Conservation (phyloP, 30 jellyfish, hydroid and myxozoan species). For the Aurelia sp. region DNA sequence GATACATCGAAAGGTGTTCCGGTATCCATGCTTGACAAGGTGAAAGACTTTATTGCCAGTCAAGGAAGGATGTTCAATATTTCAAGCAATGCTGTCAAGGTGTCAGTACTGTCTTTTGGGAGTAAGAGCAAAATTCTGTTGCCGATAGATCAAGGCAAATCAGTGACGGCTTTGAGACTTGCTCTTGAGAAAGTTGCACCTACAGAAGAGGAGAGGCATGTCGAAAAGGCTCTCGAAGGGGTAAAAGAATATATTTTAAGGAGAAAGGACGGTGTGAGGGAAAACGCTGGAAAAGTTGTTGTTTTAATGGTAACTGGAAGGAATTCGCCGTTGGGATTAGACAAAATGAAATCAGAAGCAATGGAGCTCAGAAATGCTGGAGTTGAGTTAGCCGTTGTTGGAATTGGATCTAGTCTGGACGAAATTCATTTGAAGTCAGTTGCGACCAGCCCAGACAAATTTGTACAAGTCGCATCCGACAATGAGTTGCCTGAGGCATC, state of each 20-base stretch:
- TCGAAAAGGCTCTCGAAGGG: slow-evolving; percentile 1
- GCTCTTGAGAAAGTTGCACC: slow-evolving; percentile 11
- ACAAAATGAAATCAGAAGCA: not conserved
- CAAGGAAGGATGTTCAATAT: slow-evolving; percentile 32
- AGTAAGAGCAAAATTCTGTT: not conserved
- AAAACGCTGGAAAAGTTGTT: slow-evolving; percentile 58
- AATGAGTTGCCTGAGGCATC: slow-evolving; percentile 19
- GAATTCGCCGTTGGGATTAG: not conserved
- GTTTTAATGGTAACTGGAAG: slow-evolving; percentile 52
- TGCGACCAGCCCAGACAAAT: slow-evolving; percentile 14
- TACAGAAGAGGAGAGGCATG: slow-evolving; percentile 13
- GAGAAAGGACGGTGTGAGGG: not conserved
- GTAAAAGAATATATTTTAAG: not conserved
- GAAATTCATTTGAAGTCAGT: slow-evolving; percentile 8
- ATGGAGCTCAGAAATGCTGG: slow-evolving; percentile 5
- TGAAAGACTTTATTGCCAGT: slow-evolving; percentile 22
- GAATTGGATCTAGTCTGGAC: slow-evolving; percentile 26
- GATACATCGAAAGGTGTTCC: slow-evolving; percentile 53
- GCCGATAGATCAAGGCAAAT: slow-evolving; percentile 16
- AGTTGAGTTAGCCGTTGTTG: slow-evolving; percentile 31
- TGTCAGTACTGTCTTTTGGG: slow-evolving; percentile 45
- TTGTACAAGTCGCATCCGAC: not conserved
- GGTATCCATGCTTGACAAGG: not conserved
- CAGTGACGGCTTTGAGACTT: slow-evolving; percentile 1
- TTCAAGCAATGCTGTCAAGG: slow-evolving; percentile 15